phyloP scores from a whole-genome alignment of 2,888 invertebrate genomes.

The Dexiosoma caninum region DNA sequence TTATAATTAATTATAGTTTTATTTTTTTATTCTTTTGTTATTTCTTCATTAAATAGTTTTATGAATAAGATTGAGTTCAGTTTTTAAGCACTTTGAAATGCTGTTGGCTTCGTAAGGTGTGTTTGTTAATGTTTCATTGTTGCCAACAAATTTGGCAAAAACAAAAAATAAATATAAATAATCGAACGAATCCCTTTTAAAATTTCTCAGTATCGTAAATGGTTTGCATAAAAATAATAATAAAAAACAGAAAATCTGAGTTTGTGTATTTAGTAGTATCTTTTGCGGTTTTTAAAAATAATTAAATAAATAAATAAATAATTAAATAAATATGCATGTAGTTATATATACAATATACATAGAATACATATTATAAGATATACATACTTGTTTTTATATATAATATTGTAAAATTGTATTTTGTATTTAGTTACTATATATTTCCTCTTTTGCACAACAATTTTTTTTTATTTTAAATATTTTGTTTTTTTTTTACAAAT shows the following conservation, averaged over 20 bases:
- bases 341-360: slow-evolving; percentile 61
- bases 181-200: background rate
- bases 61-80: slow-evolving; percentile 9
- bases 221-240: background rate
- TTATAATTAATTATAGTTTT: slow-evolving; percentile 43
- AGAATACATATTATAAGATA: slow-evolving; percentile 49
- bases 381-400: slow-evolving; percentile 38
- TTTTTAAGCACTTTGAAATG: slow-evolving; percentile 50
- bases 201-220: background rate
- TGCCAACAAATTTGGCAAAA: background rate
- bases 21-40: slow-evolving; percentile 14
- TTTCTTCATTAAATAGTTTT: slow-evolving; percentile 23
- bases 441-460: slow-evolving; percentile 28
- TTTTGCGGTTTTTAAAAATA: slow-evolving; percentile 32
- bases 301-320: slow-evolving; percentile 31
- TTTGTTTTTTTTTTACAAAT: slow-evolving; percentile 45
- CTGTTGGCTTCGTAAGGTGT: slow-evolving; percentile 7
- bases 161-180: no score
- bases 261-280: slow-evolving; percentile 17
- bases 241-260: background rate
- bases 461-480: slow-evolving; percentile 8
- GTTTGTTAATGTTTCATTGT: background rate
- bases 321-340: slow-evolving; percentile 11
- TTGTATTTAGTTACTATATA: slow-evolving; percentile 13
- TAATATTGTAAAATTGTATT: slow-evolving; percentile 50